Percentiles rank a stretch among this genome's conserved stretches.
These are phyloP conservation scores for Lasioglossum oenotherae DNA, from an alignment of 2,888 invertebrate species.

Conservation along the genomic window DNA sequence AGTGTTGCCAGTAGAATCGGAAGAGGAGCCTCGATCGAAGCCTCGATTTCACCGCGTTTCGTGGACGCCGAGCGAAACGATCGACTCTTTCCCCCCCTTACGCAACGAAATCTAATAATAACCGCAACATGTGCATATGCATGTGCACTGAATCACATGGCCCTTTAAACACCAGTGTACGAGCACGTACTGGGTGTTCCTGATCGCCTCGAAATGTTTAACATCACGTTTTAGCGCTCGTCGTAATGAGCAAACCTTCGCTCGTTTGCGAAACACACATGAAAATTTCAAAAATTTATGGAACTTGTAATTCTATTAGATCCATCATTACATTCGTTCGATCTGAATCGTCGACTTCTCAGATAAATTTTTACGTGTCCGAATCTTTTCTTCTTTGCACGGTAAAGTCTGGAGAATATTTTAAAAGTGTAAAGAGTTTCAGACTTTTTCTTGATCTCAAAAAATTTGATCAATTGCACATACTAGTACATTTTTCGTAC, in stretches of 20 bases:
- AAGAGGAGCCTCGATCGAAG: not conserved
- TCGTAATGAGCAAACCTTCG: not conserved
- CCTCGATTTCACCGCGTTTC: slow-evolving; percentile 34
- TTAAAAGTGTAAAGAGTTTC: not conserved
- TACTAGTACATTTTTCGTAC: too few relatives aligned
- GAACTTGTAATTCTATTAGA: not conserved
- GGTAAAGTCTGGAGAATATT: not conserved
- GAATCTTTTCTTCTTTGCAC: not conserved
- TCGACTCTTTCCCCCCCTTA: slow-evolving; percentile 17
- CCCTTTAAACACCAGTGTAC: slow-evolving; percentile 5
- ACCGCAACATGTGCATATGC: slow-evolving; percentile 56
- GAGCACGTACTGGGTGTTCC: slow-evolving; percentile 25
- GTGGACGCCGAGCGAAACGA: slow-evolving; percentile 22
- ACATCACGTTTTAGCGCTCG: not conserved
- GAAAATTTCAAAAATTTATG: not conserved
- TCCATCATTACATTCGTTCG: not conserved
- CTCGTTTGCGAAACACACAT: not conserved
- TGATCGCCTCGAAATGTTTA: not conserved
- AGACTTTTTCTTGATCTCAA: not conserved
- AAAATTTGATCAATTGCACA: too few relatives aligned
- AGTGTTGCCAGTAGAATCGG: not conserved
- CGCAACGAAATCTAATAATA: slow-evolving; percentile 61
- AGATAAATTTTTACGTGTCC: not conserved
- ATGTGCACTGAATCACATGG: slow-evolving; percentile 41
- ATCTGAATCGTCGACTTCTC: too few relatives aligned